Evolutionary conservation across 2,888 invertebrate species (phyloP), one percentile per base, ranked within the genome.

Genomic region (Oxytorus armatus): DNA sequence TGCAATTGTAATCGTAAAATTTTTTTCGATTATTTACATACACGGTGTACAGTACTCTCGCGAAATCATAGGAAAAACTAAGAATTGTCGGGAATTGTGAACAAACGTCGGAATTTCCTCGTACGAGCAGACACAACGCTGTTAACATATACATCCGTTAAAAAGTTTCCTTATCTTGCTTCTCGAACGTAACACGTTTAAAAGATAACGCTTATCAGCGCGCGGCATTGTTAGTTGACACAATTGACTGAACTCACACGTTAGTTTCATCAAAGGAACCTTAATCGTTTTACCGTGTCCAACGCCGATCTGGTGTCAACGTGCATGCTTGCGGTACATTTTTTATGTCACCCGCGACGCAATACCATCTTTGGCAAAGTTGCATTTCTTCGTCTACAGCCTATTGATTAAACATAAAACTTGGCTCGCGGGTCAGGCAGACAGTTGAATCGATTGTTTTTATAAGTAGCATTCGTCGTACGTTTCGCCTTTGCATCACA

Each of bases 131-230:
- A 23, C 14, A 18, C 39, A 59, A 53, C 63, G 63, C 16, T 3
- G 42, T 44, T 25, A 11, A 23, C 18, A 14, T 14, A n/a, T n/a
- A 55, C 42, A n/a, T 61, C 11, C 1, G 36, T 57, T 44, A 18
- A 55, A 53, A 69, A 44, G 11, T 69, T 29, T 29, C 29, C 51
- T 66, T 78, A 78, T 74, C 66, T 44, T 10, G 47, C n/a, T 68
- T 23, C 59, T 59, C 47, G 66, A 61, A 44, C 63, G 63, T 68
- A 55, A 68, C 61, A 39, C 61, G n/a, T 51, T 61, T 33, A 11
- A 36, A 33, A 65, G 79, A 79, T 79, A 79, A 65, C 47, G 39
- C 75, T 75, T 79, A 79, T 79, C 79, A 14, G 55, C 39, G 16
- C 14, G 21, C 23, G 14, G 39, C 33, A 65, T 75, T 42, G 75